Evolutionary conservation across 92 coral and sea anemone species (phyloP), one percentile per base, ranked within the genome.

Genomic region (Plumapathes pennacea): DNA sequence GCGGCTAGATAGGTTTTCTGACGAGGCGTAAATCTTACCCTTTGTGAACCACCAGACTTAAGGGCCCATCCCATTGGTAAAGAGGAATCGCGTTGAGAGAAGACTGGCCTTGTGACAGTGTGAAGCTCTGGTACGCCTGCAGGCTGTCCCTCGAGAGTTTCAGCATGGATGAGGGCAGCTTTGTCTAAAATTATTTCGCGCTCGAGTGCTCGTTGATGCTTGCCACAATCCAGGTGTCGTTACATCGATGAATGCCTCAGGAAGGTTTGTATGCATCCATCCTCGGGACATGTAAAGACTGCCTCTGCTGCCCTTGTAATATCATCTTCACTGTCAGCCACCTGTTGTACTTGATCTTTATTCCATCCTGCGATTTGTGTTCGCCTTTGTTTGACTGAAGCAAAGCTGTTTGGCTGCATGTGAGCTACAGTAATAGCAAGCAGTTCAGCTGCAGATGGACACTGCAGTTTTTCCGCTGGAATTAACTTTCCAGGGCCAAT

Each of bases 61-160:
- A 82, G 74, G 3, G 75, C 84, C 89, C 89, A 82, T 12, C 89
- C 79, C 79, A 75, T 62, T 47, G 68, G 50, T 28, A 54, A 3
- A n/a, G n/a, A n/a, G n/a, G 25, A 47, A 15, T 25, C 43, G 33
- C 23, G 4, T 26, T 21, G 74, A 13, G 34, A 4, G 21, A 18
- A 21, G 20, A 30, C 46, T 2, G 64, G 64, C 41, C 21, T 24
- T 24, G 64, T 32, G 47, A 18, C 22, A 10, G 41, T 54, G 38
- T 37, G 4, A 32, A 54, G 34, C 53, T 64, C 74, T 34, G 64
- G 63, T 19, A 56, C 26, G 33, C 53, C 46, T 29, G 78, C 60
- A 39, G 80, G 45, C 63, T 79, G 80, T 20, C 69, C 74, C 53
- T 72, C 86, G 25, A 80, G 72, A 32, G 41, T 54, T 19, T 61